phyloP scores from a whole-genome alignment of 2,888 invertebrate species.

The Nomada fucata region DNA sequence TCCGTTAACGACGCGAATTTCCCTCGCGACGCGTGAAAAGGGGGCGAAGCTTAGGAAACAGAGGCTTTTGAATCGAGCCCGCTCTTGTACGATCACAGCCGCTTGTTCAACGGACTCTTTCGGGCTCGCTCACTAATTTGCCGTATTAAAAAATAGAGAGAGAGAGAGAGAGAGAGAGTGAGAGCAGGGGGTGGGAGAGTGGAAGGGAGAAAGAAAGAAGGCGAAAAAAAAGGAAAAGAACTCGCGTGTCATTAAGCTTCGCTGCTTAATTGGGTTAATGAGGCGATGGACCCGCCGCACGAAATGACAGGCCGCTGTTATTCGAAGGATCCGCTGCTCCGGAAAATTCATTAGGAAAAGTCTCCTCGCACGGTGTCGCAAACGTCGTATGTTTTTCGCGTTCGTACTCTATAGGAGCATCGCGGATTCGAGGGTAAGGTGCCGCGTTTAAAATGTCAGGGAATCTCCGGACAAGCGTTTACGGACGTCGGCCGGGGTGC shows the following conservation, averaged over 20 bases:
- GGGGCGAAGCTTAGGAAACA: constrained; percentile 47
- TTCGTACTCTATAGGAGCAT: not conserved
- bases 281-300: constrained; percentile 74
- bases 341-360: constrained; percentile 67
- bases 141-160: constrained; percentile 57
- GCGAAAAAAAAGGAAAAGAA: constrained; percentile 44
- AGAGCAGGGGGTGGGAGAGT: not conserved
- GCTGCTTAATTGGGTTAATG: constrained; percentile 81
- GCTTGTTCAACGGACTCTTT: constrained; percentile 66
- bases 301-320: constrained; percentile 71
- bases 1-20: constrained; percentile 64
- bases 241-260: constrained; percentile 76
- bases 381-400: constrained; percentile 9
- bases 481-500: too few species aligned
- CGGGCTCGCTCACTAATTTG: constrained; percentile 71
- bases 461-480: too few species aligned
- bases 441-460: not conserved
- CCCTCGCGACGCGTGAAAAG: constrained; percentile 48
- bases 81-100: constrained; percentile 60
- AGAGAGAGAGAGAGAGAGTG: not conserved
- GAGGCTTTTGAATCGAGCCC: constrained; percentile 60
- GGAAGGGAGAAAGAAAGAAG: not conserved
- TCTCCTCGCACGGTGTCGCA: constrained; percentile 21
- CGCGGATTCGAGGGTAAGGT: too few species aligned
- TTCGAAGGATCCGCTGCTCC: constrained; percentile 50